A percentile compares a stretch with the other conserved stretches of the same genome.
Conservation (phyloP, 2,888 invertebrate genomes). For the Julus scanicus region DNA sequence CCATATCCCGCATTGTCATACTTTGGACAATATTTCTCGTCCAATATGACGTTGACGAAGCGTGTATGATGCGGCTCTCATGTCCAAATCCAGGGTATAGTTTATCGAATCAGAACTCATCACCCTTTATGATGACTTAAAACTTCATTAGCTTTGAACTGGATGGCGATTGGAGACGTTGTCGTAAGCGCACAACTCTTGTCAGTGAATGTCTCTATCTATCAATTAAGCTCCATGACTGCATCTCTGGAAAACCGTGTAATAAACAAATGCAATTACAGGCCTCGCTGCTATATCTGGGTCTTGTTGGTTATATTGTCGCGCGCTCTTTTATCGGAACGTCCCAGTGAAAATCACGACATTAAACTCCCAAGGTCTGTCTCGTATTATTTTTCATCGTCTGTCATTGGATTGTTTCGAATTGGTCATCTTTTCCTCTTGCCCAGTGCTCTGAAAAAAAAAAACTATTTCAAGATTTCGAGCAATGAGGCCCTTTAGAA, state of each 20-base stretch:
- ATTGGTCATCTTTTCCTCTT: slow-evolving; percentile 29
- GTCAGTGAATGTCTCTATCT: slow-evolving; percentile 15
- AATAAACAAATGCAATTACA: slow-evolving; percentile 30
- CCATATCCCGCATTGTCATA: slow-evolving; percentile 27
- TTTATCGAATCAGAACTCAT: slow-evolving; percentile 31
- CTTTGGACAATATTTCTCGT: slow-evolving; percentile 22
- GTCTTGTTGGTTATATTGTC: not conserved
- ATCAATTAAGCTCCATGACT: slow-evolving; percentile 42
- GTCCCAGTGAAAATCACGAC: not conserved
- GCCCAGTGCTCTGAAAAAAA: not conserved
- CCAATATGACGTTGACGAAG: not conserved
- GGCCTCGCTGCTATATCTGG: not conserved
- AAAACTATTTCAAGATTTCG: slow-evolving; percentile 6
- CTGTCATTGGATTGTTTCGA: slow-evolving; percentile 21
- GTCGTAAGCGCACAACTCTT: not conserved
- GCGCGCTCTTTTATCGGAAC: not conserved
- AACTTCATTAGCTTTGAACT: slow-evolving; percentile 27
- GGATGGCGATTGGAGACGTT: slow-evolving; percentile 21
- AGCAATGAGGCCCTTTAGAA: not conserved
- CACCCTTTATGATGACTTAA: slow-evolving; percentile 42
- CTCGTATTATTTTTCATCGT: not conserved
- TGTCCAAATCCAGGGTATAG: not conserved
- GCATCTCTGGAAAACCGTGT: slow-evolving; percentile 5
- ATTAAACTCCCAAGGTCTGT: slow-evolving; percentile 14
- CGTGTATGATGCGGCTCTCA: slow-evolving; percentile 24